Base-by-base conservation (phyloP, 2,888 invertebrate species). In the Campaea margaritaria region DNA sequence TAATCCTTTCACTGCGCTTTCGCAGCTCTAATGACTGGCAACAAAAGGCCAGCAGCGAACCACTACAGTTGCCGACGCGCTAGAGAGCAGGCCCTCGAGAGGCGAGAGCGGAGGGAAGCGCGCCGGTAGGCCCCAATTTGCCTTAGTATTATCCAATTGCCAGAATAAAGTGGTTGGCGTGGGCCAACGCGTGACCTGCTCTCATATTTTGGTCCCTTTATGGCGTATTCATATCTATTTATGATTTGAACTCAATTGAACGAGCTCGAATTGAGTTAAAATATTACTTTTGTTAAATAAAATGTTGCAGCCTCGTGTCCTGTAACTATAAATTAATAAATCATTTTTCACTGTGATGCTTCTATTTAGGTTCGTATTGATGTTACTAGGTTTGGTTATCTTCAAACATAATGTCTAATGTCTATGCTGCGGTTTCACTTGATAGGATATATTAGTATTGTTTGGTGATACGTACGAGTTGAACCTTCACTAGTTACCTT, bases 61-160 rank as follows among this genome's bases (percentile, higher is more conserved):
- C 55, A 61, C 47, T 54, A 44, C 13, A 50, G 45, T 48, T 27
- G 46, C 27, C 45, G 21, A 41, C 58, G 68, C 65, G 68, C 72
- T 76, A 75, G 67, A 74, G 79, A 80, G 76, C 72, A 68, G 80
- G 87, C 84, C 82, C 91, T 82, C 88, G 75, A 67, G 62, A 68
- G 64, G 74, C 70, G 75, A 76, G 78, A 74, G 78, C 75, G 80
- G 82, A 82, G 86, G 89, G 84, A 86, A 85, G 78, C 82, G 77
- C 81, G 78, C 83, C 81, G 87, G 88, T 87, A 87, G 89, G 85
- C 85, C 89, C 85, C 90, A 91, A 91, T 90, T 88, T 85, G 86
- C 76, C 73, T 78, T 75, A 77, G 75, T 80, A 91, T 91, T 91
- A 91, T 89, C 85, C 91, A 91, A 90, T 91, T 91, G 87, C 72